phyloP scores from a whole-genome alignment of 2,888 invertebrate species.

The Pollenia labialis region DNA sequence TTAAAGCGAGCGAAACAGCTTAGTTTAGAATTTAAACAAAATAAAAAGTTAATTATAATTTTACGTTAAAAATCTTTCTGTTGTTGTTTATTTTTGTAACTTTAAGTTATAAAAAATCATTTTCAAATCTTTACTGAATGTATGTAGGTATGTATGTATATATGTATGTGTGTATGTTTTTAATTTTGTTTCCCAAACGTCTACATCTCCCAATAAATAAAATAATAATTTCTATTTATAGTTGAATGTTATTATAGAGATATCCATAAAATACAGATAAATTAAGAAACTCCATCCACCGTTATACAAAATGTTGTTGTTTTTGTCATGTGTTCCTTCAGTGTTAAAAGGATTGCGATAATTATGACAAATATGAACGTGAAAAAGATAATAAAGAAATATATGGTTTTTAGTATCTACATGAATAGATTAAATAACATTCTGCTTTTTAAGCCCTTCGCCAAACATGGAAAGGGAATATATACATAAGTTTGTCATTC shows the following conservation, averaged over 20 bases:
- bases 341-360: constrained; percentile 27
- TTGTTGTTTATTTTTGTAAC: neutral
- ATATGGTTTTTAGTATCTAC: neutral
- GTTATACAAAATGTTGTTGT: neutral
- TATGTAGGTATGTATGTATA: neutral
- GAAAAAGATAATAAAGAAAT: constrained; percentile 16
- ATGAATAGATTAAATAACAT: neutral
- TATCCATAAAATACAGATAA: constrained; percentile 1
- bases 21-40: constrained; percentile 42
- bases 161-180: neutral
- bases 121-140: neutral
- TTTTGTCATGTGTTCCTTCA: constrained; percentile 28
- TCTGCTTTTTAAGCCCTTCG: no score
- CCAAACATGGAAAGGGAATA: no score
- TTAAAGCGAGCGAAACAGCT: no score
- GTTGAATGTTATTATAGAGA: neutral
- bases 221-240: constrained; percentile 45
- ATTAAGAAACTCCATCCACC: no score
- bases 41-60: constrained; percentile 15
- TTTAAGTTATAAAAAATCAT: neutral
- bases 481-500: no score
- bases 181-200: neutral
- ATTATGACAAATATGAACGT: constrained; percentile 28
- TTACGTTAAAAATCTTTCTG: neutral
- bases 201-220: constrained; percentile 6